A percentile compares a stretch with the other conserved stretches of the same genome.
Conservation (phyloP, 2,797 vertebrate species). For the Oreochromis grahami region DNA sequence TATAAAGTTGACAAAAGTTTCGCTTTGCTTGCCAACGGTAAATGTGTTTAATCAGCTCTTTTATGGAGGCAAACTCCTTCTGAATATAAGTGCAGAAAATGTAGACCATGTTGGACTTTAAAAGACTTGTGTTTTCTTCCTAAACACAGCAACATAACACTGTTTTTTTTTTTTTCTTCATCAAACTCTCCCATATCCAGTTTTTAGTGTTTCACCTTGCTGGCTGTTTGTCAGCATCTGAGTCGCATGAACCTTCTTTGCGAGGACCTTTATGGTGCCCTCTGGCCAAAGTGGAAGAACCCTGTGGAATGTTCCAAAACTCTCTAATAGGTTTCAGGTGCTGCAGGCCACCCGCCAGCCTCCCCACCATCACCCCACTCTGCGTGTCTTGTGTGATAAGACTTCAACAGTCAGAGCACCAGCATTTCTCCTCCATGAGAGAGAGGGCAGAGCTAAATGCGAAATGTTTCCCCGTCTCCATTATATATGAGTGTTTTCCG, state of each 20-base stretch:
- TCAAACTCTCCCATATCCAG: background rate
- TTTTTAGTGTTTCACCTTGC: conserved; percentile 68
- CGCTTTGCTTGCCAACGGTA: conserved; percentile 54
- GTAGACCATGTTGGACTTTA: background rate
- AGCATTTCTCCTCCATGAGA: conserved; percentile 59
- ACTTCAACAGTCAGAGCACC: conserved; percentile 54
- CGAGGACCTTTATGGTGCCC: conserved; percentile 79
- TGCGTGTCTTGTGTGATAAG: conserved; percentile 58
- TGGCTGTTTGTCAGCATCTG: conserved; percentile 45
- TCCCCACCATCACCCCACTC: conserved; percentile 51
- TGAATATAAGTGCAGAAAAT: conserved; percentile 10
- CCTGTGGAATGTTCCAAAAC: conserved; percentile 81
- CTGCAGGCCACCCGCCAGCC: conserved; percentile 73
- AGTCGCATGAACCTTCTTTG: conserved; percentile 57
- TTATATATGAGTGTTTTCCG: background rate
- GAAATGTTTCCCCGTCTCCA: background rate
- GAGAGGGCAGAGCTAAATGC: conserved; percentile 13
- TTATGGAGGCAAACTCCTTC: conserved; percentile 36
- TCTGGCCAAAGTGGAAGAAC: conserved; percentile 77
- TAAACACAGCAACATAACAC: background rate
- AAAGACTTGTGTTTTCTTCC: conserved; percentile 1
- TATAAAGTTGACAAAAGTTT: conserved; percentile 75
- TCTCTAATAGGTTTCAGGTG: conserved; percentile 84
- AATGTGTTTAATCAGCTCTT: conserved; percentile 56
- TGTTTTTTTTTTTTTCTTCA: no score